Evolutionary conservation across 2,888 invertebrate species (phyloP).

Genomic region (Drosophila sordidula): DNA sequence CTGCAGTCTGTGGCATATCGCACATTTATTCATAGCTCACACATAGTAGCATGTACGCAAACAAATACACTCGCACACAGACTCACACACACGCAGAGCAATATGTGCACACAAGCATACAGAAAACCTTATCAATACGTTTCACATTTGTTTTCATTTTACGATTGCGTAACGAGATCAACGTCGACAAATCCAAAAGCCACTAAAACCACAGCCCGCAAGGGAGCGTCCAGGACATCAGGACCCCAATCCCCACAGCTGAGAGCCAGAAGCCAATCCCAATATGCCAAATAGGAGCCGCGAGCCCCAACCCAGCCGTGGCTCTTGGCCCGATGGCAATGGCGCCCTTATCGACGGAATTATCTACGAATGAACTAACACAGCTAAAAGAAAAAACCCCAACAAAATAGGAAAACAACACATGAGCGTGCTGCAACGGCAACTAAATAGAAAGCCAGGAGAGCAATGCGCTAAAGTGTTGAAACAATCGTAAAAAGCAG

Average conservation of each 20-base stretch:
- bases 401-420: slow-evolving; percentile 25
- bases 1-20: slow-evolving; percentile 40
- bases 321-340: slow-evolving; percentile 21
- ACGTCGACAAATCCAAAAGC: slow-evolving; percentile 78
- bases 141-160: slow-evolving; percentile 79
- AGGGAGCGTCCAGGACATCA: slow-evolving; percentile 10
- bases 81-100: slow-evolving; percentile 1
- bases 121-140: slow-evolving; percentile 75
- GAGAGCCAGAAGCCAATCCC: slow-evolving; percentile 39
- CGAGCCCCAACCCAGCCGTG: slow-evolving; percentile 45
- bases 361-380: slow-evolving; percentile 67
- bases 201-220: slow-evolving; percentile 71
- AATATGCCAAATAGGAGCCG: slow-evolving; percentile 68
- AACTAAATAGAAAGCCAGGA: slow-evolving; percentile 59
- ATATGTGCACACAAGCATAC: slow-evolving; percentile 19
- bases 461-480: slow-evolving; percentile 75
- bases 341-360: slow-evolving; percentile 59
- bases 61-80: slow-evolving; percentile 8
- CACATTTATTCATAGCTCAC: slow-evolving; percentile 38
- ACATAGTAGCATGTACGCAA: slow-evolving; percentile 7
- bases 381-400: slow-evolving; percentile 35
- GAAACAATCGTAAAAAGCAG: slow-evolving; percentile 78
- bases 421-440: slow-evolving; percentile 24
- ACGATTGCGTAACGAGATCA: slow-evolving; percentile 79
- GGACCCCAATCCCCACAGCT: background rate